Conservation (phyloP, 1,140 invertebrate species). For the Ptiloglossa arizonensis region DNA sequence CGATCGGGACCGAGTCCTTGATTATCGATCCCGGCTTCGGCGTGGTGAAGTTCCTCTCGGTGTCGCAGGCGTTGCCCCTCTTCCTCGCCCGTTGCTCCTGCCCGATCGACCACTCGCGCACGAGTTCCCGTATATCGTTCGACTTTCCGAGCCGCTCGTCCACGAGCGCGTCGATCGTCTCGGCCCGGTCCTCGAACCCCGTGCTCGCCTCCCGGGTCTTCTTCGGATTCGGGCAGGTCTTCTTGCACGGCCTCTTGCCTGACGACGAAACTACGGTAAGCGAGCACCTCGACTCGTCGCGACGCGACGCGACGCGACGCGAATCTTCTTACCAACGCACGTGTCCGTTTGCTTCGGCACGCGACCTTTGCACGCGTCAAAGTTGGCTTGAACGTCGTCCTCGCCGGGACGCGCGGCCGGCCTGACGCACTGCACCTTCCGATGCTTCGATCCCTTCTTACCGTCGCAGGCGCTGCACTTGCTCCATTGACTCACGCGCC, state of each 20-base stretch:
- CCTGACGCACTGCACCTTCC: slow-evolving; percentile 80
- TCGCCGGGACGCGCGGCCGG: slow-evolving; percentile 73
- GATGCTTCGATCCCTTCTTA: slow-evolving; percentile 74
- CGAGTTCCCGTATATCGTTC: slow-evolving; percentile 44
- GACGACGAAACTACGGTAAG: no score
- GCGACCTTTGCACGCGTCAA: slow-evolving; percentile 74
- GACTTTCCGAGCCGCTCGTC: slow-evolving; percentile 32
- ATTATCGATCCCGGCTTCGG: slow-evolving; percentile 74
- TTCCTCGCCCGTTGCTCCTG: slow-evolving; percentile 56
- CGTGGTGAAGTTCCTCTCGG: slow-evolving; percentile 52
- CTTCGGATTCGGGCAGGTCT: slow-evolving; percentile 70
- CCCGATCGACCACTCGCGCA: slow-evolving; percentile 58
- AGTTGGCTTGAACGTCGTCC: slow-evolving; percentile 79
- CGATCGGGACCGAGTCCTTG: slow-evolving; percentile 70
- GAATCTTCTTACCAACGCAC: slow-evolving; percentile 71
- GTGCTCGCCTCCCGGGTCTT: slow-evolving; percentile 49
- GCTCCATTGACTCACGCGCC: slow-evolving; percentile 82
- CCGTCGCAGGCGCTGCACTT: slow-evolving; percentile 80
- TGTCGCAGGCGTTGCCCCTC: slow-evolving; percentile 33
- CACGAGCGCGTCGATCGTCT: slow-evolving; percentile 60
- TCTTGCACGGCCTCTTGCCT: slow-evolving; percentile 74
- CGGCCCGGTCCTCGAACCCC: background rate
- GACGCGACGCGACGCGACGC: no score
- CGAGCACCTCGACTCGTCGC: no score
- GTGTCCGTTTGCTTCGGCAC: slow-evolving; percentile 70